Base-by-base conservation (phyloP, 2,113 vertebrate species). In the Pseudois nayaur region DNA sequence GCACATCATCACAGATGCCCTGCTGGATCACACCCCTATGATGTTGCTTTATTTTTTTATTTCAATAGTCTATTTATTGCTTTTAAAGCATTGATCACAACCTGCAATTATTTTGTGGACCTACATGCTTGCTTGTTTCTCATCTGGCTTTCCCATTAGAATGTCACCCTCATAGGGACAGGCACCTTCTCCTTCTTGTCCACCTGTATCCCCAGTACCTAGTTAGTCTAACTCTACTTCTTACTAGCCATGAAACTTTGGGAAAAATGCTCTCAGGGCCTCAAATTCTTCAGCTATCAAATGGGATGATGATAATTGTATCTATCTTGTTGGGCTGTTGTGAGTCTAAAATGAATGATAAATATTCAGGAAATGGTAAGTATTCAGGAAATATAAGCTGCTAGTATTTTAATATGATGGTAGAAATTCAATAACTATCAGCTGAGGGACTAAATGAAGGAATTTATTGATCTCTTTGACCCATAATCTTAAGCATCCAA, bases 401-500 rank as follows among this genome's bases (percentile, higher is more conserved):
- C n/a, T 54, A 15, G 19, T 82, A 84, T 59, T 89, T 94, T 87
- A 50, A 87, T 81, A 57, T 94, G n/a, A 59, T 40, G 45, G 15
- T 91, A 91, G 62, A 91, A 92, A 91, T 52, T 87, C 89, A 91
- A 76, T 52, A 97, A 93, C 86, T 74, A 89, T 40, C 83, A 93
- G 71, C 43, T 8, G 36, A 45, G 62, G 57, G 33, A 64, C 60
- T 78, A 87, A 94, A 71, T 79, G 94, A 93, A 48, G 19, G 40
- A 88, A 60, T 74, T 92, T 59, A 85, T 88, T 76, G 91, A 93
- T 71, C 33, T 54, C 67, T 92, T 94, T 87, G 92, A 95, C 55
- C 83, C 84, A 84, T 96, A 74, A 83, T 96, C 92, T 96, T 93
- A 96, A 97, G 50, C 71, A 96, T 96, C 78, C 94, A 89, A 92